A percentile compares a stretch with the other conserved stretches of the same genome.
These are phyloP conservation scores for Sebastes schlegelii DNA, from an alignment of 2,113 vertebrate species.

Conservation along the genomic window DNA sequence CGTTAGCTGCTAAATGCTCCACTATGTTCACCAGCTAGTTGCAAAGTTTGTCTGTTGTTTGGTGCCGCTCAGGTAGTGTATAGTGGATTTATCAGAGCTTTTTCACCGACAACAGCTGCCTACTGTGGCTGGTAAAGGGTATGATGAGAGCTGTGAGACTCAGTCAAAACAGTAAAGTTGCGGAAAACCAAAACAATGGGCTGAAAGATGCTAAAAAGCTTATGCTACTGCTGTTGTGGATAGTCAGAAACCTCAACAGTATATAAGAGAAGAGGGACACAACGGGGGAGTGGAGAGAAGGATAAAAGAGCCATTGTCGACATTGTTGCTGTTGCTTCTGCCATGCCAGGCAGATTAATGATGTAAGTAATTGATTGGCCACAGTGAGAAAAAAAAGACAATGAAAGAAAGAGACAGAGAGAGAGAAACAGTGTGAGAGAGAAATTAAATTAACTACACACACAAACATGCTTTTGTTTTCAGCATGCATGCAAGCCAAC, in stretches of 20 bases:
- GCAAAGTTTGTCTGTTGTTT: background rate
- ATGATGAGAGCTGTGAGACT: background rate
- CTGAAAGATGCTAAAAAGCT: background rate
- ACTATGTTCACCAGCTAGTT: background rate
- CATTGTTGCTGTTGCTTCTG: conserved; percentile 41
- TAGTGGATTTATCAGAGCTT: no score
- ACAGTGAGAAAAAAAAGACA: conserved; percentile 22
- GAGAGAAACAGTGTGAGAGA: background rate
- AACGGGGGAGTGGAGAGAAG: background rate
- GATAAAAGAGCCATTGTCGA: conserved; percentile 25
- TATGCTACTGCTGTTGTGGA: background rate
- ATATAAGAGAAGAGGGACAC: background rate
- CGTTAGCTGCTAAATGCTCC: background rate
- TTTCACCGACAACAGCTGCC: background rate
- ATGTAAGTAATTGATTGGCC: conserved; percentile 21
- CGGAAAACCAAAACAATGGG: background rate
- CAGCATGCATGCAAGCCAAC: background rate
- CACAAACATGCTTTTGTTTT: background rate
- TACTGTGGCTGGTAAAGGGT: background rate
- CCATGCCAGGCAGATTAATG: conserved; percentile 42
- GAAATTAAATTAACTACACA: background rate
- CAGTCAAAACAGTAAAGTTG: background rate
- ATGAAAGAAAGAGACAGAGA: background rate
- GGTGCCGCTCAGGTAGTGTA: background rate
- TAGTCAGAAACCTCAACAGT: background rate